Conservation (phyloP, 2,888 invertebrate genomes). For the Alitta virens region DNA sequence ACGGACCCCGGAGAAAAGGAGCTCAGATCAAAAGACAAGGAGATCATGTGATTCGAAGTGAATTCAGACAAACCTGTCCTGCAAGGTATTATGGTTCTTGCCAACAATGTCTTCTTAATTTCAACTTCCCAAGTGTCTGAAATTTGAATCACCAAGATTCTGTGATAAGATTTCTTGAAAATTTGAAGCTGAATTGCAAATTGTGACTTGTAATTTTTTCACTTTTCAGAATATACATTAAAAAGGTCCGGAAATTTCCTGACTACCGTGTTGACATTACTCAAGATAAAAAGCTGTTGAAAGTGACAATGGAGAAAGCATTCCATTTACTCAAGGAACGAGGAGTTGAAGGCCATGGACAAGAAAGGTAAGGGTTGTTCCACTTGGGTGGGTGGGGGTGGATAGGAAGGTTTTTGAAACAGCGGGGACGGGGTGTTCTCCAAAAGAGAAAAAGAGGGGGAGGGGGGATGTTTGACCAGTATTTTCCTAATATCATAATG, state of each 20-base stretch:
- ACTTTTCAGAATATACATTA: constrained; percentile 52
- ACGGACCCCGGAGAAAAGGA: constrained; percentile 55
- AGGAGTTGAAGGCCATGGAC: background rate
- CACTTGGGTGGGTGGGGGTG: no score
- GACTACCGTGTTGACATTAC: constrained; percentile 46
- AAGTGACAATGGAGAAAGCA: constrained; percentile 53
- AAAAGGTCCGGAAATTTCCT: constrained; percentile 55
- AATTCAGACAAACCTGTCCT: constrained; percentile 54
- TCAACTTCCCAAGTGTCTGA: no score
- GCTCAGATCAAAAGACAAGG: constrained; percentile 32
- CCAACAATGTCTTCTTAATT: no score
- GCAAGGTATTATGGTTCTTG: no score
- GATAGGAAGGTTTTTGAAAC: no score
- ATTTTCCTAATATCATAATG: no score
- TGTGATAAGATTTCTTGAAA: no score
- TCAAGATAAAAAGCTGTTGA: constrained; percentile 48
- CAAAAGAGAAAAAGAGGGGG: no score
- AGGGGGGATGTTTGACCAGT: no score
- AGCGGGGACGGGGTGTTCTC: no score
- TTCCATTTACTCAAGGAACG: constrained; percentile 48
- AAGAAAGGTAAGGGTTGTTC: constrained; percentile 50
- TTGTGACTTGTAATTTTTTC: background rate
- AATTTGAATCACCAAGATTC: no score
- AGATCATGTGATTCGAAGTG: constrained; percentile 25
- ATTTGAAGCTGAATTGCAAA: no score